Evolutionary conservation across 2,113 vertebrate genomes (phyloP).

Genomic region (Scopus umbretta): DNA sequence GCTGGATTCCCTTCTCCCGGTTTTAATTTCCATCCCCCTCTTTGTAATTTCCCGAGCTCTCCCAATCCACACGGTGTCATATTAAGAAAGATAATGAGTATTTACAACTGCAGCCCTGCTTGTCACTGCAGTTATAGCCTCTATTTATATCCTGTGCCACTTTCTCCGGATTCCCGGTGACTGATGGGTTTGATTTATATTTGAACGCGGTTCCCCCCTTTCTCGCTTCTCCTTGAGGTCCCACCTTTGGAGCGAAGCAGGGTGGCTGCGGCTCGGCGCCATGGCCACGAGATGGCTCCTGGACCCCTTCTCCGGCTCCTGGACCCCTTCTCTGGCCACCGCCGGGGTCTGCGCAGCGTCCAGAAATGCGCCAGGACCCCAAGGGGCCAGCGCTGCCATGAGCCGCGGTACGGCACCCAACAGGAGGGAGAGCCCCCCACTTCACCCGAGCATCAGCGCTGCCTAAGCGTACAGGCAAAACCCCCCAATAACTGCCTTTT

Average conservation of each 20-base stretch:
- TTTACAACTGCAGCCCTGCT: constrained; percentile 66
- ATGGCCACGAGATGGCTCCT: constrained; percentile 78
- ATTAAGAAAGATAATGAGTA: constrained; percentile 76
- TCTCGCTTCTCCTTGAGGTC: background rate
- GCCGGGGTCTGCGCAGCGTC: background rate
- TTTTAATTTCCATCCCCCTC: background rate
- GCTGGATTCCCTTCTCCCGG: constrained; percentile 4
- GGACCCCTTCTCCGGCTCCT: constrained; percentile 71
- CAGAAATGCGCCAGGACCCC: background rate
- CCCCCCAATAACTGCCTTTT: background rate
- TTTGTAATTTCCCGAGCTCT: constrained; percentile 65
- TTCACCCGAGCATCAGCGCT: background rate
- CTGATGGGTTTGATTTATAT: constrained; percentile 69
- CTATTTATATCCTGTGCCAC: constrained; percentile 70
- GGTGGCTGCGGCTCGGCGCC: background rate
- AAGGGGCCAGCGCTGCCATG: background rate
- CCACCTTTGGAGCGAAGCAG: background rate
- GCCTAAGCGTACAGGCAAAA: accelerated
- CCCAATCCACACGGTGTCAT: constrained; percentile 60
- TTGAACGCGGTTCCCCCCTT: background rate
- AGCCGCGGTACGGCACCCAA: background rate
- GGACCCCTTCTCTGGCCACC: constrained; percentile 53
- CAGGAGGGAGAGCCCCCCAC: background rate
- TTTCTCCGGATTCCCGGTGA: constrained; percentile 60
- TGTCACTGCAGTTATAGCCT: constrained; percentile 69